Evolutionary conservation across 2,888 invertebrate species (phyloP).

Genomic region (Apamea anceps): DNA sequence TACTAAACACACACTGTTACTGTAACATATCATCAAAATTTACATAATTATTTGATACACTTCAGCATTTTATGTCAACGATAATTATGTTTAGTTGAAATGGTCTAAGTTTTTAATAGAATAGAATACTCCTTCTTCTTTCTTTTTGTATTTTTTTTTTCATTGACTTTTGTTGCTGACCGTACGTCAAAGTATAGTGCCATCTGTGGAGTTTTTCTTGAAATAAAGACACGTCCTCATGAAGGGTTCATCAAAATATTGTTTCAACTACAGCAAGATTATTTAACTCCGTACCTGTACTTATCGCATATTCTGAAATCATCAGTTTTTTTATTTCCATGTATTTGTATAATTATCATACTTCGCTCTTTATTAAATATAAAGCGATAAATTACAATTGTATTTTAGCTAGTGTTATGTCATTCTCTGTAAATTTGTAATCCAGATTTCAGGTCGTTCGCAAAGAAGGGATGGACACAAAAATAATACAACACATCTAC

Average conservation of each 20-base stretch:
- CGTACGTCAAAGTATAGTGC: background rate
- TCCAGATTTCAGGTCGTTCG: background rate
- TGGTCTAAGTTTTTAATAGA: background rate
- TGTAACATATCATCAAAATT: background rate
- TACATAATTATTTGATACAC: background rate
- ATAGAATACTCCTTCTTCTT: background rate
- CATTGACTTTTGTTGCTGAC: conserved; percentile 5
- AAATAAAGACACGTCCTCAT: conserved; percentile 2
- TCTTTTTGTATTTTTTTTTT: background rate
- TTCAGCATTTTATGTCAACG: no score
- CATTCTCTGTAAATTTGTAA: background rate
- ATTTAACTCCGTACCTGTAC: background rate
- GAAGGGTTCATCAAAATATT: background rate
- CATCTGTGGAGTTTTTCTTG: no score
- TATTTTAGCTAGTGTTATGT: background rate
- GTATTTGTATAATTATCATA: background rate
- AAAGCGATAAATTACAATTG: background rate
- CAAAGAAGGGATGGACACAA: conserved; percentile 23
- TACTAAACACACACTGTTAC: background rate
- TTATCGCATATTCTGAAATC: background rate
- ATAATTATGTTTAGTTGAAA: background rate
- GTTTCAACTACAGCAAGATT: background rate
- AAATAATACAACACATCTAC: conserved; percentile 46
- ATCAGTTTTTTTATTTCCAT: background rate
- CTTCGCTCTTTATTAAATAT: background rate